Percentiles rank a stretch among this genome's conserved stretches.
These are phyloP conservation scores for Acromyrmex echinatior DNA, from an alignment of 1,140 invertebrate species.

Conservation along the genomic window DNA sequence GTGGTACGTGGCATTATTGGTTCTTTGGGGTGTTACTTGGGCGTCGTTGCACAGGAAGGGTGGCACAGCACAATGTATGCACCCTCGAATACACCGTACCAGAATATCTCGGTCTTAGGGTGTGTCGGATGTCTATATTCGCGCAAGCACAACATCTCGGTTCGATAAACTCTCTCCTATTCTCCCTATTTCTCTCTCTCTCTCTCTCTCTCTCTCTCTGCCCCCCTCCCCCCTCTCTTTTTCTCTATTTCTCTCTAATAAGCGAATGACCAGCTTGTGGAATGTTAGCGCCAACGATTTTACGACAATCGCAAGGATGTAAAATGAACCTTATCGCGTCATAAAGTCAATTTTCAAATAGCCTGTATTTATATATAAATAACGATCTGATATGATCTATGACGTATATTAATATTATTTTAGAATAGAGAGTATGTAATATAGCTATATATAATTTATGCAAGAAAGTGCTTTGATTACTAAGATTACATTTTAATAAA, in stretches of 20 bases:
- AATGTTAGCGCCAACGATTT: constrained; percentile 30
- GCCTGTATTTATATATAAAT: not conserved
- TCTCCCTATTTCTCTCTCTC: constrained; percentile 35
- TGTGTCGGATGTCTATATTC: constrained; percentile 77
- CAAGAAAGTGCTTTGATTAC: not conserved
- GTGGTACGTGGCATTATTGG: constrained; percentile 74
- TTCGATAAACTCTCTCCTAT: constrained; percentile 71
- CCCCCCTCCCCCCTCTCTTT: constrained; percentile 17
- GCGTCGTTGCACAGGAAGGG: constrained; percentile 72
- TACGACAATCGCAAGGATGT: not conserved
- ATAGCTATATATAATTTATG: not conserved
- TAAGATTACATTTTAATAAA: not conserved
- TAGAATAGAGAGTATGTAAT: not conserved
- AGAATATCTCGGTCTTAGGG: constrained; percentile 76
- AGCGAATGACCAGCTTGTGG: constrained; percentile 31
- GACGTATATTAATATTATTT: not conserved
- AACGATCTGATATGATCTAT: not conserved
- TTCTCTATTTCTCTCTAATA: constrained; percentile 19
- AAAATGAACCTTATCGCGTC: not conserved
- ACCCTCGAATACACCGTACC: constrained; percentile 50
- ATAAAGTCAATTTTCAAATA: not conserved
- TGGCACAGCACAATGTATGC: constrained; percentile 73
- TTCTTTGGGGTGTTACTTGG: constrained; percentile 74
- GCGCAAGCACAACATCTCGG: constrained; percentile 72
- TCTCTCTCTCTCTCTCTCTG: constrained; percentile 20